Evolutionary conservation across 2,888 invertebrate species (phyloP).

Genomic region (Meliscaeva auricollis): DNA sequence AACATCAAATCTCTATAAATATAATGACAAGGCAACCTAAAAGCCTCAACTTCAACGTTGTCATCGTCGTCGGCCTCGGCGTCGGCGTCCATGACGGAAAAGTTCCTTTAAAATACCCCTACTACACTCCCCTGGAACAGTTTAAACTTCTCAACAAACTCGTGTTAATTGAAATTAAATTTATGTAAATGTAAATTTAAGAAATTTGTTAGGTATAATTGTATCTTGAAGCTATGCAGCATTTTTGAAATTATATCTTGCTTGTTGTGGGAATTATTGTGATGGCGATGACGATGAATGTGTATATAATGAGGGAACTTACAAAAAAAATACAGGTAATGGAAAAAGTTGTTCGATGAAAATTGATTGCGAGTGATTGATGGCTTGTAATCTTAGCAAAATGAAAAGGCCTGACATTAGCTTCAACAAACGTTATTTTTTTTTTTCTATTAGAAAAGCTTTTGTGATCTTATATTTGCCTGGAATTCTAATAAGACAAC

Average conservation of each 20-base stretch:
- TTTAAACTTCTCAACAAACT: slow-evolving; percentile 40
- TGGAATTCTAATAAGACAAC: no score
- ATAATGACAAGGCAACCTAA: slow-evolving; percentile 20
- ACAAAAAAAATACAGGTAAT: not conserved
- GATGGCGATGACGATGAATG: not conserved
- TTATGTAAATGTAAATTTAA: slow-evolving; percentile 67
- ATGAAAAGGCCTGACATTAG: no score
- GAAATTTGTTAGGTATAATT: slow-evolving; percentile 54
- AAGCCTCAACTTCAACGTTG: not conserved
- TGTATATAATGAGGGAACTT: not conserved
- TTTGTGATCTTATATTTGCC: no score
- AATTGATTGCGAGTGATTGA: not conserved
- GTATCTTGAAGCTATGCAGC: slow-evolving; percentile 30
- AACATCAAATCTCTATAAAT: slow-evolving; percentile 38
- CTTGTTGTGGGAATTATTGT: not conserved
- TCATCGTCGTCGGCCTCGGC: not conserved
- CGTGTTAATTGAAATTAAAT: slow-evolving; percentile 71
- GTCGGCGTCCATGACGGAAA: slow-evolving; percentile 8
- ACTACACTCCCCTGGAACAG: not conserved
- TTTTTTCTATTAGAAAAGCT: no score
- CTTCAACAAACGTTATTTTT: not conserved
- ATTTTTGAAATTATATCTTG: slow-evolving; percentile 25
- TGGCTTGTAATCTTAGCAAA: not conserved
- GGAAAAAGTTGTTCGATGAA: not conserved
- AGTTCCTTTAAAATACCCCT: not conserved